Conservation (phyloP, 2,888 invertebrate species). For the Melinaea marsaeus region DNA sequence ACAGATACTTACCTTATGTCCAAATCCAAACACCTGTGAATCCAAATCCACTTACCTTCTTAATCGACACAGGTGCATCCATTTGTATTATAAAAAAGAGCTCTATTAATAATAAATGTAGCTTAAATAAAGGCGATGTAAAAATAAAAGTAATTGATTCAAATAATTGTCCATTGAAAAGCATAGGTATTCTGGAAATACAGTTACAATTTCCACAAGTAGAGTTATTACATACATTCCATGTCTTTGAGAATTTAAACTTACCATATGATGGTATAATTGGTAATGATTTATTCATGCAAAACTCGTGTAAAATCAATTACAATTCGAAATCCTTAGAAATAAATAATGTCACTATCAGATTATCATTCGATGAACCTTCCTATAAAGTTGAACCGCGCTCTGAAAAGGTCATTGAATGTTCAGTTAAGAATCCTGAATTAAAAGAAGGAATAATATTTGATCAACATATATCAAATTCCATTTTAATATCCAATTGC, state of each 20-base stretch:
- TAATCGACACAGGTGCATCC: constrained; percentile 14
- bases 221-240: constrained; percentile 22
- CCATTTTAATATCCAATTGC: constrained; percentile 18
- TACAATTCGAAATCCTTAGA: constrained; percentile 10
- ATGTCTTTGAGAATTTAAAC: constrained; percentile 26
- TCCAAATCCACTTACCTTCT: constrained; percentile 12
- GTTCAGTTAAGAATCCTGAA: constrained; percentile 23
- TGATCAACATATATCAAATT: constrained; percentile 9
- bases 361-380: constrained; percentile 19
- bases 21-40: constrained; percentile 8
- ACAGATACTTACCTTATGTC: constrained; percentile 14
- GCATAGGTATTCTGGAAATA: constrained; percentile 26
- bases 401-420: constrained; percentile 23
- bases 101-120: not conserved
- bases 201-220: constrained; percentile 13
- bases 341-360: not conserved
- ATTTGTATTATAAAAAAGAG: constrained; percentile 7
- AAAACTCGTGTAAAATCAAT: constrained; percentile 17
- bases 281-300: constrained; percentile 26
- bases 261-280: constrained; percentile 35
- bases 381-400: constrained; percentile 20
- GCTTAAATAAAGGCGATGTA: constrained; percentile 7
- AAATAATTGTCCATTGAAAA: constrained; percentile 17
- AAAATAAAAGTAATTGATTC: constrained; percentile 14
- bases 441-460: constrained; percentile 20